These are phyloP conservation scores for Perodicticus potto DNA, from an alignment of 2,797 vertebrate genomes.

Conservation along the genomic window DNA sequence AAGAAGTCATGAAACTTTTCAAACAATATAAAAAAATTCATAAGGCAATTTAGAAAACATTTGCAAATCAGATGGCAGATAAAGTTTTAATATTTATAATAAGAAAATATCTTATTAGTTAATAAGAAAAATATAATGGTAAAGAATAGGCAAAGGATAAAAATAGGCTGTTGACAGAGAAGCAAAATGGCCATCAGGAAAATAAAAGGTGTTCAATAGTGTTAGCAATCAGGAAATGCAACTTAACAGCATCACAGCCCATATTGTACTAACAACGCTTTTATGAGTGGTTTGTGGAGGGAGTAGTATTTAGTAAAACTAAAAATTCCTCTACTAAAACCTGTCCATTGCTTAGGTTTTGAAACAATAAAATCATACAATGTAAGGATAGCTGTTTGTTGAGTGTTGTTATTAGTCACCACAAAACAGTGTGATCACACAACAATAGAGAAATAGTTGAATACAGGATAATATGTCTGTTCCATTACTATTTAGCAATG, in stretches of 20 bases:
- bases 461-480: not conserved
- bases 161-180: not conserved
- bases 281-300: not conserved
- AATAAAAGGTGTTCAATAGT: not conserved
- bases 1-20: not conserved
- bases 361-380: not conserved
- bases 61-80: conserved; percentile 23
- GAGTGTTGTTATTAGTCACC: not conserved
- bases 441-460: not conserved
- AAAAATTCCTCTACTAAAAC: not conserved
- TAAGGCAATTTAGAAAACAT: not conserved
- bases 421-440: not conserved
- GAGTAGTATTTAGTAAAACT: not conserved
- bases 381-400: not conserved
- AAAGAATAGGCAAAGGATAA: not conserved
- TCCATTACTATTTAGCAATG: not conserved
- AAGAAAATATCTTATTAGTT: not conserved
- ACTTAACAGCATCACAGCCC: not conserved
- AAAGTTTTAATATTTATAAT: not conserved
- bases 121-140: not conserved
- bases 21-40: conserved; percentile 9
- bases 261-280: not conserved
- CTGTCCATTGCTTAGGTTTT: not conserved
- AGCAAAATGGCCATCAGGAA: not conserved
- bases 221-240: not conserved